Evolutionary conservation across 2,888 invertebrate species (phyloP).

Genomic region (Idaea biselata): DNA sequence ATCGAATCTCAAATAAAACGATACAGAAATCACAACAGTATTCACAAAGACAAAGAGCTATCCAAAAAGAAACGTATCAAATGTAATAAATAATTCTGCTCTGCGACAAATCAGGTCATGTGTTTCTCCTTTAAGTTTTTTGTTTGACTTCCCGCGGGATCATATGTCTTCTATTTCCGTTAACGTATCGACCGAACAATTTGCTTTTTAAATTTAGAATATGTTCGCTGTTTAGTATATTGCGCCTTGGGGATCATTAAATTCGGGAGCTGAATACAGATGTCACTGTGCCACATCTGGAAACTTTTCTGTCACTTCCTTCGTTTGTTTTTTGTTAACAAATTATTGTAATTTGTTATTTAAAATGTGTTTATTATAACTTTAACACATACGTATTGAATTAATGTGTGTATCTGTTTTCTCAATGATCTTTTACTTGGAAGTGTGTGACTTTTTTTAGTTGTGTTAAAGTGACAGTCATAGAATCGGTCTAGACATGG

Average conservation of each 20-base stretch:
- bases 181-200: slow-evolving; percentile 73
- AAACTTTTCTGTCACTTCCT: slow-evolving; percentile 39
- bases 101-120: slow-evolving; percentile 79
- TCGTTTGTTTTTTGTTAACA: slow-evolving; percentile 14
- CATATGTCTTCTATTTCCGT: slow-evolving; percentile 80
- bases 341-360: slow-evolving; percentile 25
- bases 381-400: slow-evolving; percentile 15
- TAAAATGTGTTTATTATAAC: slow-evolving; percentile 15
- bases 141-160: slow-evolving; percentile 75
- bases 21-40: slow-evolving; percentile 55
- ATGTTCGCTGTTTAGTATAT: slow-evolving; percentile 77
- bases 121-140: slow-evolving; percentile 78
- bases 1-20: slow-evolving; percentile 5
- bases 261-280: slow-evolving; percentile 60
- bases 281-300: slow-evolving; percentile 66
- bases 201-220: slow-evolving; percentile 76
- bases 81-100: slow-evolving; percentile 77
- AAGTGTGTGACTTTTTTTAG: neutral
- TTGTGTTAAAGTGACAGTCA: too few species aligned
- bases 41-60: slow-evolving; percentile 60
- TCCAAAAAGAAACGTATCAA: slow-evolving; percentile 68
- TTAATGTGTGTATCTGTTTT: neutral
- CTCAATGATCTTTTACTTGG: neutral
- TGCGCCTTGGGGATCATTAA: slow-evolving; percentile 74
- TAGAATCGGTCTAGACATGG: too few species aligned